Conservation (phyloP, 2,888 invertebrate genomes). For the Diaprepes abbreviatus region DNA sequence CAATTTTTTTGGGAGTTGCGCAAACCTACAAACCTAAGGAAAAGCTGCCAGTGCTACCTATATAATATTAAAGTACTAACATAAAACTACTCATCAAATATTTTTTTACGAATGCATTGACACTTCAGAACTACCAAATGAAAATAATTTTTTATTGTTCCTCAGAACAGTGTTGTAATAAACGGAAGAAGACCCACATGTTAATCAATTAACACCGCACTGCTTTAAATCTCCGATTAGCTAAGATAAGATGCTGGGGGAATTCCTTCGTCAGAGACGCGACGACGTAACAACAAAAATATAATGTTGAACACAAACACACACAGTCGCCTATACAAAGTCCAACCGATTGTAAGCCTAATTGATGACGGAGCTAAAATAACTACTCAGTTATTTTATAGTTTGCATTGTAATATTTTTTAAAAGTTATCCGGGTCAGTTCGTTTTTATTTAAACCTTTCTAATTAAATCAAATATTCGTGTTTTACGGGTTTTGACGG, state of each 20-base stretch:
- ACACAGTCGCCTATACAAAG: slow-evolving; percentile 47
- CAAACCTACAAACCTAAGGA: too few relatives aligned
- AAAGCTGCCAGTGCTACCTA: too few relatives aligned
- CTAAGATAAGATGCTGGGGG: slow-evolving; percentile 45
- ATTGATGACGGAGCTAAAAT: slow-evolving; percentile 37
- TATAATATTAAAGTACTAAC: too few relatives aligned
- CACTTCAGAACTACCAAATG: too few relatives aligned
- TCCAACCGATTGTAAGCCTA: slow-evolving; percentile 33
- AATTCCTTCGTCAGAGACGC: slow-evolving; percentile 28
- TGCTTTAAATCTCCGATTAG: slow-evolving; percentile 27
- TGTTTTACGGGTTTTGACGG: background rate
- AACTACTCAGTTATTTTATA: slow-evolving; percentile 29
- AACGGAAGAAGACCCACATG: background rate
- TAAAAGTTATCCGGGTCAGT: slow-evolving; percentile 44
- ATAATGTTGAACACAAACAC: slow-evolving; percentile 39
- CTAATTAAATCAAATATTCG: background rate
- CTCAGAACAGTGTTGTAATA: too few relatives aligned
- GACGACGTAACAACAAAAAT: slow-evolving; percentile 42
- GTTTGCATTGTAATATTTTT: slow-evolving; percentile 27
- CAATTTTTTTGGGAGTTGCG: too few relatives aligned
- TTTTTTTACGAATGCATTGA: too few relatives aligned
- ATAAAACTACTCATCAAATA: too few relatives aligned
- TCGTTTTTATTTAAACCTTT: slow-evolving; percentile 1
- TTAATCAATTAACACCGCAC: background rate
- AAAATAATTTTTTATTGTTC: too few relatives aligned